A percentile compares a stretch with the other conserved stretches of the same genome.
These are phyloP conservation scores for Lamellibrachia columna DNA, from an alignment of 2,888 invertebrate genomes.

Conservation along the genomic window DNA sequence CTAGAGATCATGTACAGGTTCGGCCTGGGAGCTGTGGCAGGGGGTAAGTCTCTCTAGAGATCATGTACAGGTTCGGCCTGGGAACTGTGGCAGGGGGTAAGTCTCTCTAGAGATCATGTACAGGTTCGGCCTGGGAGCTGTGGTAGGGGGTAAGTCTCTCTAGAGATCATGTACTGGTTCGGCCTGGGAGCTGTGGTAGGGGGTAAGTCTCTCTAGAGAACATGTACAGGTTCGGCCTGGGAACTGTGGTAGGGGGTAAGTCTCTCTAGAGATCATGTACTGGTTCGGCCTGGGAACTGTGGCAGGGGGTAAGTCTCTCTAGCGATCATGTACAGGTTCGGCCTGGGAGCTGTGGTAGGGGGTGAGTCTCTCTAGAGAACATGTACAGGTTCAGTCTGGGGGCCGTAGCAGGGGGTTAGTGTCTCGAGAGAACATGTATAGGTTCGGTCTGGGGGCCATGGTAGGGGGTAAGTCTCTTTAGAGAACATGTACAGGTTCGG, in stretches of 20 bases:
- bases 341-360: slow-evolving; percentile 90
- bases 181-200: slow-evolving; percentile 91
- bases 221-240: slow-evolving; percentile 89
- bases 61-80: slow-evolving; percentile 88
- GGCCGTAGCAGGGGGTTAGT: slow-evolving; percentile 89
- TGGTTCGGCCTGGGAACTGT: slow-evolving; percentile 90
- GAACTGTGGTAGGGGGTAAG: slow-evolving; percentile 92
- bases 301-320: slow-evolving; percentile 85
- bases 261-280: slow-evolving; percentile 84
- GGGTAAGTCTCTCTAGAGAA: slow-evolving; percentile 85
- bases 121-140: slow-evolving; percentile 88
- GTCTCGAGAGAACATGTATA: too few relatives aligned
- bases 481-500: too few relatives aligned
- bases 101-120: slow-evolving; percentile 85
- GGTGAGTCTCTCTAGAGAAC: slow-evolving; percentile 85
- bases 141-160: slow-evolving; percentile 82
- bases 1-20: slow-evolving; percentile 94
- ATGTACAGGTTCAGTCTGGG: slow-evolving; percentile 92
- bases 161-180: slow-evolving; percentile 94
- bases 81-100: slow-evolving; percentile 93
- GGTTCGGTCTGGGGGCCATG: too few relatives aligned
- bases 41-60: slow-evolving; percentile 86
- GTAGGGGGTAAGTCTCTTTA: too few relatives aligned
- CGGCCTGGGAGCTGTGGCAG: slow-evolving; percentile 88
- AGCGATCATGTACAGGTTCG: slow-evolving; percentile 92